Conservation (phyloP, 2,797 vertebrate species). For the Pachyuromys duprasi region DNA sequence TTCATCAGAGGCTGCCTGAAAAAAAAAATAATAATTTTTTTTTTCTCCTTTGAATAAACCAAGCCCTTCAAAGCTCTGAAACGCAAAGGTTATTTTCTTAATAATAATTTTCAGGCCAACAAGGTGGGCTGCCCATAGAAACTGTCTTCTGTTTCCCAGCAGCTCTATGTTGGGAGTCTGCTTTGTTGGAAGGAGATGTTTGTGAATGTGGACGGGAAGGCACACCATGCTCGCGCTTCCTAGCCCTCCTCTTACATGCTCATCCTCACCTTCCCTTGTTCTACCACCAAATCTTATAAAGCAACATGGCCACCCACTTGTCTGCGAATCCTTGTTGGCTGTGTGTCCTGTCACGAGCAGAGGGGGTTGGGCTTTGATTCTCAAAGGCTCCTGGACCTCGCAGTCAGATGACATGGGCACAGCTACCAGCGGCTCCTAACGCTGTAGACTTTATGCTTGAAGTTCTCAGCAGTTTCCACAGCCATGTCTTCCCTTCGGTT, state of each 20-base stretch:
- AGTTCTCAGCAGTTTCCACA: background rate
- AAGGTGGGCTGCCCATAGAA: background rate
- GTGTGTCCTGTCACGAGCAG: background rate
- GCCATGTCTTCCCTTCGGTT: background rate
- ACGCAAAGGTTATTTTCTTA: background rate
- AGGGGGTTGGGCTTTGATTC: background rate
- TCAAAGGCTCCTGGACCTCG: background rate
- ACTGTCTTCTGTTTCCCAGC: background rate
- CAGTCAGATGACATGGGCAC: background rate
- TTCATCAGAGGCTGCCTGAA: constrained; percentile 68
- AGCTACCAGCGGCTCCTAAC: background rate
- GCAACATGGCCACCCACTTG: background rate
- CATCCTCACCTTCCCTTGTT: background rate
- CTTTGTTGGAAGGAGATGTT: background rate
- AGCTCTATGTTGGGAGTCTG: background rate
- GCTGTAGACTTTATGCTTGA: background rate
- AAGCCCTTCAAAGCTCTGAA: constrained; percentile 13
- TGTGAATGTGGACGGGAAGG: background rate
- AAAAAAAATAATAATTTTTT: background rate
- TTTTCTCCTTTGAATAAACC: constrained; percentile 13
- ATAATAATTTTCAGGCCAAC: background rate
- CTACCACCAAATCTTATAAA: background rate
- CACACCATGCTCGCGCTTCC: too few relatives aligned
- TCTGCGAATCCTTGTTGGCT: background rate
- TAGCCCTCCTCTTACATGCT: too few relatives aligned